Evolutionary conservation across 2,888 invertebrate species (phyloP).

Genomic region (Leucophenga maculata): DNA sequence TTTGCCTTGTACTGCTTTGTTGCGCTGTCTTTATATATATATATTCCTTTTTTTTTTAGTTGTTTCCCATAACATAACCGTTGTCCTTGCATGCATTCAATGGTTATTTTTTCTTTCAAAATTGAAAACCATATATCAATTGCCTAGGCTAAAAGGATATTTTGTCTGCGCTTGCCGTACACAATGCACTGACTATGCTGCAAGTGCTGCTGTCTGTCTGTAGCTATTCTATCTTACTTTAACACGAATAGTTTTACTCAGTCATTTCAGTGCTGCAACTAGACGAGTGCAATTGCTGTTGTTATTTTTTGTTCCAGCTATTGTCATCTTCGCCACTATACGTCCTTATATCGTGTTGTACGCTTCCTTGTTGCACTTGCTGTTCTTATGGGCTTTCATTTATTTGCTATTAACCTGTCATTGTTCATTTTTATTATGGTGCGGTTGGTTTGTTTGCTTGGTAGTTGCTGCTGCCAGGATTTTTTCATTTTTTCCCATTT

Average conservation of each 20-base stretch:
- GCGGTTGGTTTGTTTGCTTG: slow-evolving; percentile 54
- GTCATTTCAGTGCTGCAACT: too few relatives aligned
- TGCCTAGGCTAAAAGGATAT: slow-evolving; percentile 59
- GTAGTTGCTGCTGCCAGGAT: slow-evolving; percentile 24
- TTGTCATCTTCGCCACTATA: slow-evolving; percentile 25
- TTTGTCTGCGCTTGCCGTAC: slow-evolving; percentile 30
- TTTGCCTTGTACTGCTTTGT: slow-evolving; percentile 25
- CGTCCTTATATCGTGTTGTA: slow-evolving; percentile 25
- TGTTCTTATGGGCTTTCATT: slow-evolving; percentile 68
- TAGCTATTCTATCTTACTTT: too few relatives aligned
- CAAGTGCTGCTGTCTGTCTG: too few relatives aligned
- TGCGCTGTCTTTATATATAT: too few relatives aligned
- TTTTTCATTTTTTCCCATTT: slow-evolving; percentile 21
- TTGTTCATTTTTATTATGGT: slow-evolving; percentile 69
- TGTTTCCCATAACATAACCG: too few relatives aligned
- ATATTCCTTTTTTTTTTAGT: too few relatives aligned
- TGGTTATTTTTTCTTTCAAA: slow-evolving; percentile 51
- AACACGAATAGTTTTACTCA: too few relatives aligned
- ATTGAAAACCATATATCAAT: slow-evolving; percentile 70
- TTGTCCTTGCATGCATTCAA: slow-evolving; percentile 46
- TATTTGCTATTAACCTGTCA: slow-evolving; percentile 71
- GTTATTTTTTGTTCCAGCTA: slow-evolving; percentile 26
- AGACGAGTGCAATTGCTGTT: slow-evolving; percentile 6
- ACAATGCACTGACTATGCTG: too few relatives aligned
- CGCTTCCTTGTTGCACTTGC: slow-evolving; percentile 31